These are phyloP conservation scores for Dinomys branickii DNA, from an alignment of 2,113 vertebrate genomes.

Conservation along the genomic window DNA sequence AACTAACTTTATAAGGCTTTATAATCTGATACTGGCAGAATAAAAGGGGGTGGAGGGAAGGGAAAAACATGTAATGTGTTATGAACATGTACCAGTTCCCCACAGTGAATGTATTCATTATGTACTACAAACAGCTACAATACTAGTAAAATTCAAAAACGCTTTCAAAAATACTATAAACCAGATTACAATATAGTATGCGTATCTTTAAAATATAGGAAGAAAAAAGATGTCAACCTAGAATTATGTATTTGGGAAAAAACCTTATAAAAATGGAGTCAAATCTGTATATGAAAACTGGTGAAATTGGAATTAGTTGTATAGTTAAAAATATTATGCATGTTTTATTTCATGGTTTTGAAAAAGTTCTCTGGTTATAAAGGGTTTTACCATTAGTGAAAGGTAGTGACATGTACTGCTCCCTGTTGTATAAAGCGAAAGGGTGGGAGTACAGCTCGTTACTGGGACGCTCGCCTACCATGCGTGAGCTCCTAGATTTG, in stretches of 20 bases:
- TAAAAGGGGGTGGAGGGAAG: not conserved
- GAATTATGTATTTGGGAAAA: not conserved
- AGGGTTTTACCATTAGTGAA: constrained; percentile 1
- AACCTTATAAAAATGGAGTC: not conserved
- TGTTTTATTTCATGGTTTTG: constrained; percentile 6
- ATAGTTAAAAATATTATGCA: not conserved
- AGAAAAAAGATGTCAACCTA: constrained; percentile 1
- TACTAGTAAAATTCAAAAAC: not conserved
- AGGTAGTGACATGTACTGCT: not conserved
- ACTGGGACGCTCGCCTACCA: not conserved
- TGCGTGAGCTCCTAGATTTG: not conserved
- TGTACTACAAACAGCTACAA: not conserved
- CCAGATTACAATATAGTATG: not conserved
- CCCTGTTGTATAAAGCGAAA: not conserved
- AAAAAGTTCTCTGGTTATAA: not conserved
- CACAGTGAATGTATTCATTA: not conserved
- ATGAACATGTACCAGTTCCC: not conserved
- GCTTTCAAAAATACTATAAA: not conserved
- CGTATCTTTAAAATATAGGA: not conserved
- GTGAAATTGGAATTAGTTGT: not conserved
- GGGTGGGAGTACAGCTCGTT: no score
- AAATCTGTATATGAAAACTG: not conserved
- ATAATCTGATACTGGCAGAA: not conserved
- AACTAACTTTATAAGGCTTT: not conserved
- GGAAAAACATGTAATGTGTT: not conserved